phyloP scores from a whole-genome alignment of 2,797 vertebrate genomes.

The Clangula hyemalis region DNA sequence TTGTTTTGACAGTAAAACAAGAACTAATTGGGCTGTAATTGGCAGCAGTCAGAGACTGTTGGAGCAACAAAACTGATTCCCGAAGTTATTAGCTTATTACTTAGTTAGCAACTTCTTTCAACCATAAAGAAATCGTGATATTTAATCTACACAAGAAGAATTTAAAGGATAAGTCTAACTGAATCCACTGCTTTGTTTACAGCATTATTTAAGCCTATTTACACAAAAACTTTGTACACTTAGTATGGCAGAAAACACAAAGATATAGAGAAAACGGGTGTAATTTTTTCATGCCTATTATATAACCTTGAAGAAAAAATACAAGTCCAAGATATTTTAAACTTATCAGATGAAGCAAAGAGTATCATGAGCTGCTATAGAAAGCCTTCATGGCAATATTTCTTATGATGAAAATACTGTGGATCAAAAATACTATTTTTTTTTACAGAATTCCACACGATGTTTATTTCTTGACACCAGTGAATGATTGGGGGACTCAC shows the following conservation, averaged over 20 bases:
- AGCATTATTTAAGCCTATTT: neutral
- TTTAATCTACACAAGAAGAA: slow-evolving; percentile 33
- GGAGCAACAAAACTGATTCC: slow-evolving; percentile 59
- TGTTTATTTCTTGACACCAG: neutral
- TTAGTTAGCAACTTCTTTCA: slow-evolving; percentile 67
- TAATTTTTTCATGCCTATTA: neutral
- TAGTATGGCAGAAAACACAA: neutral
- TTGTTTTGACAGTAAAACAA: slow-evolving; percentile 50
- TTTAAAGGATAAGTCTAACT: neutral
- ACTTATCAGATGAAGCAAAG: neutral
- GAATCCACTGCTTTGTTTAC: neutral
- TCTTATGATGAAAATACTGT: neutral
- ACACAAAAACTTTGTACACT: neutral
- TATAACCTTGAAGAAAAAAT: neutral
- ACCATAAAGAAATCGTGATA: slow-evolving; percentile 51
- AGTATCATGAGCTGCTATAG: neutral
- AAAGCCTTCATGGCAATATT: neutral
- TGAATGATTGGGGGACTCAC: neutral
- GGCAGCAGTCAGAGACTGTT: slow-evolving; percentile 49
- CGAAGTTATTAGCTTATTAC: slow-evolving; percentile 59
- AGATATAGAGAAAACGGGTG: neutral
- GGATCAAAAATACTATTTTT: neutral
- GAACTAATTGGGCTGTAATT: slow-evolving; percentile 68
- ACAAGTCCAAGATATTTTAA: neutral
- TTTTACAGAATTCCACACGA: neutral